A percentile compares a stretch with the other conserved stretches of the same genome.
Evolutionary conservation across 2,888 invertebrate genomes (phyloP).

Genomic region (Thera britannica): DNA sequence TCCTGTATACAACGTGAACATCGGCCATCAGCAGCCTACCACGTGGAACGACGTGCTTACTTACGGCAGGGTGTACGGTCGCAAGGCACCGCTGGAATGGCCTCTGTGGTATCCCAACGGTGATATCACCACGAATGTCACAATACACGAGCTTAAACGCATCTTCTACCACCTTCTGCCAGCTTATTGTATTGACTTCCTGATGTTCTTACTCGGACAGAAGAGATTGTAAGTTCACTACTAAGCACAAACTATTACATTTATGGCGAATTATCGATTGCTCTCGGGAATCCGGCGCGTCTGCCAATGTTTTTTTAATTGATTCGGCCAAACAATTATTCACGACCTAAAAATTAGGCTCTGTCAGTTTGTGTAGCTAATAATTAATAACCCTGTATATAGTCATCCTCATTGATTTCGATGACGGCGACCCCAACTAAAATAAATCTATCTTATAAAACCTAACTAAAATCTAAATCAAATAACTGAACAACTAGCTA

Average conservation of each 20-base stretch:
- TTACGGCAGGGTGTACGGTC: constrained; percentile 87
- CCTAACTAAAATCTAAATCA: too few relatives aligned
- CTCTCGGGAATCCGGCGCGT: too few relatives aligned
- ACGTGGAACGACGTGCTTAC: constrained; percentile 94
- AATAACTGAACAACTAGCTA: too few relatives aligned
- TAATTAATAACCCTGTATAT: too few relatives aligned
- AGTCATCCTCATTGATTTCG: too few relatives aligned
- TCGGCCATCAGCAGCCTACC: constrained; percentile 91
- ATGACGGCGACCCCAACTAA: too few relatives aligned
- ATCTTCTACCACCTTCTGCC: constrained; percentile 91
- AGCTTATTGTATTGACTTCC: constrained; percentile 91
- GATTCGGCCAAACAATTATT: too few relatives aligned
- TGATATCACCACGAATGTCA: constrained; percentile 87
- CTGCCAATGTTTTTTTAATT: too few relatives aligned
- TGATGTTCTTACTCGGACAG: constrained; percentile 89
- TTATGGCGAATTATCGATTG: neutral
- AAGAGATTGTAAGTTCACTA: constrained; percentile 90
- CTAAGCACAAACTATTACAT: neutral
- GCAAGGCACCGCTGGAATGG: constrained; percentile 91
- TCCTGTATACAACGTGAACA: constrained; percentile 95
- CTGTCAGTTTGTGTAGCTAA: too few relatives aligned
- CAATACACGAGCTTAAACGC: constrained; percentile 87
- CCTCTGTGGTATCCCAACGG: constrained; percentile 95
- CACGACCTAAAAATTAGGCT: too few relatives aligned
- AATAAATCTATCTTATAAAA: too few relatives aligned